Evolutionary conservation across 2,113 vertebrate species (phyloP), one percentile per base, ranked within the genome.

Genomic region (Cyprinodon tularosa): DNA sequence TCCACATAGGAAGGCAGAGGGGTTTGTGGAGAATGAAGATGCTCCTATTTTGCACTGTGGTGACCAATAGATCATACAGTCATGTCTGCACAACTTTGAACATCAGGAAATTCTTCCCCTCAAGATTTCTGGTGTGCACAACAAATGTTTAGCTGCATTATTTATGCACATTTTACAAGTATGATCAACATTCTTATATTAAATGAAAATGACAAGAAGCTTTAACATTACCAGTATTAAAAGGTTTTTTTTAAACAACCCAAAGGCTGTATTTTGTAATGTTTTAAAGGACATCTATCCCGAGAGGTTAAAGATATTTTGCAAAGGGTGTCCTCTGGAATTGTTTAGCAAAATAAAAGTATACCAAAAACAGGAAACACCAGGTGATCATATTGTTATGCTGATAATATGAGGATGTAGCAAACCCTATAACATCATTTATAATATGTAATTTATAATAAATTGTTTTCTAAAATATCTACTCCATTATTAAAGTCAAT

Each of bases 1-100:
- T 68, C 57, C 72, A 77, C 66, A 36, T 72, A 83, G 84, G 73
- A 75, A 67, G 67, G n/a, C 14, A 62, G 76, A 86, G 68, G 68
- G 69, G 80, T 77, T 88, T 77, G 76, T 3, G 60, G 66, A 62
- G 70, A 74, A 64, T 37, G 45, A 71, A 70, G 50, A 80, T 50
- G 71, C 37, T 78, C 61, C 71, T 65, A 82, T 88, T 71, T 71
- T 64, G 80, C 68, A 72, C 61, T n/a, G 60, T 36, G 62, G 59
- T 67, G 73, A 83, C 44, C 59, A 64, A 36, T 59, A 70, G 50
- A 67, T 72, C 78, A 59, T 65, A 67, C 20, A 65, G 77, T 47
- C 20, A 59, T 59, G 59, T 48, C 39, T 59, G 47, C 68, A 78
- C 65, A 53, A 22, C 40, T 17, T 44, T 11, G 42, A 65, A 0